Base-by-base conservation (phyloP, 1,140 invertebrate species). In the Lerema accius region DNA sequence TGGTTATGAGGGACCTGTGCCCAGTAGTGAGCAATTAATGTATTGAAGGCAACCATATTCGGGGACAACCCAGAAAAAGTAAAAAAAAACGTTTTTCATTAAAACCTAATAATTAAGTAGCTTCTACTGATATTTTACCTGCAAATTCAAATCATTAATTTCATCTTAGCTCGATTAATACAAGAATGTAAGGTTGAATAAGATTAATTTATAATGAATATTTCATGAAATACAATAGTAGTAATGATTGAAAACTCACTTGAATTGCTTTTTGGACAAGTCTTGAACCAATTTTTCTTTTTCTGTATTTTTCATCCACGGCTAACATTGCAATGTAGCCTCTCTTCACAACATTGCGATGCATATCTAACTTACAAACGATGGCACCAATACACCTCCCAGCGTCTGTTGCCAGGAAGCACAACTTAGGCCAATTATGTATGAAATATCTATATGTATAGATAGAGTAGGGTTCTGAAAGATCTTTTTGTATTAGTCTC, bases 381-480 rank as follows among this genome's bases (percentile, higher is more conserved):
- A 99, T 99, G 80, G 98, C 98, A 90, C 98, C 98, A 71, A 99
- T 96, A 91, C 97, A 98, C 83, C 95, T 94, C 46, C 94, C 93
- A 70, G 94, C 94, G 91, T 97, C 94, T 93, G 96, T 96, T 71
- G 97, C 96, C 92, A 99, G 92, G 92, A 99, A 99, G 92, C 98
- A 99, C 62, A 99, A 92, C 92, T 99, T 97, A 87, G 99, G 99
- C 99, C 99, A 99, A 91, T 99, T 99, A 89, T 99, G 98, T 89
- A 99, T 99, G 93, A 99, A 99, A 94, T 99, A 99, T 93, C 99
- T 95, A 93, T 99, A 99, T 32, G 99, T 99, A 91, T 99, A 99
- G 92, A 99, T 99, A 63, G 98, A 99, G 93, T 99, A 99, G 19
- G 99, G 99, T 94, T 99, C 99, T 65, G 98, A 99, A 67, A 99